Conservation (phyloP, 1,140 invertebrate genomes). For the Anastrepha ludens region DNA sequence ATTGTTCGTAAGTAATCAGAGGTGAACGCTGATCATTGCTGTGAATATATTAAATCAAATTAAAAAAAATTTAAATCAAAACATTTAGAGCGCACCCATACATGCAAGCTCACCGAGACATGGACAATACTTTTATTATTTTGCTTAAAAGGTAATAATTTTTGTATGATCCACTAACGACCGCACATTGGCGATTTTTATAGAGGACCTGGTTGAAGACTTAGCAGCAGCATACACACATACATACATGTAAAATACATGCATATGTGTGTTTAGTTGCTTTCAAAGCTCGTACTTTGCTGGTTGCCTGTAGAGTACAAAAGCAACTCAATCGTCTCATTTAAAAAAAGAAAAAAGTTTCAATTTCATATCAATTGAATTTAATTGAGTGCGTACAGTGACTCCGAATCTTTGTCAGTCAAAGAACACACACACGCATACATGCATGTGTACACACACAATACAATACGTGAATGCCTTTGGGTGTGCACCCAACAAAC, state of each 20-base stretch:
- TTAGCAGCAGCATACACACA: background rate
- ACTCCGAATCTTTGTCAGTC: background rate
- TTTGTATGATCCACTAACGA: background rate
- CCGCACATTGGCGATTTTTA: background rate
- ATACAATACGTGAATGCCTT: background rate
- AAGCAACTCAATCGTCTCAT: background rate
- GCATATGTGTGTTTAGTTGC: background rate
- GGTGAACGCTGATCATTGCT: conserved; percentile 8
- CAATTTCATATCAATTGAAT: conserved; percentile 55
- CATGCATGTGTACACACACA: background rate
- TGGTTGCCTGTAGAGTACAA: background rate
- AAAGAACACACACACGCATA: background rate
- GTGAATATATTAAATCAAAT: background rate
- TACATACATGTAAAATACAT: background rate
- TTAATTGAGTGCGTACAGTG: conserved; percentile 55
- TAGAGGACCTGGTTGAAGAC: background rate
- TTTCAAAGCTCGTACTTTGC: background rate
- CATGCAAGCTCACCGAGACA: no score
- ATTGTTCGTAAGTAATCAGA: background rate
- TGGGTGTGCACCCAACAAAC: background rate
- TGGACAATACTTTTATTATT: no score
- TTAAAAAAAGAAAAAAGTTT: conserved; percentile 34
- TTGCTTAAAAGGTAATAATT: no score
- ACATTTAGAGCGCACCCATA: no score
- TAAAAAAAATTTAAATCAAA: background rate